A percentile compares a stretch with the other conserved stretches of the same genome.
phyloP scores from a whole-genome alignment of 2,113 vertebrate species.

The Picathartes gymnocephalus region DNA sequence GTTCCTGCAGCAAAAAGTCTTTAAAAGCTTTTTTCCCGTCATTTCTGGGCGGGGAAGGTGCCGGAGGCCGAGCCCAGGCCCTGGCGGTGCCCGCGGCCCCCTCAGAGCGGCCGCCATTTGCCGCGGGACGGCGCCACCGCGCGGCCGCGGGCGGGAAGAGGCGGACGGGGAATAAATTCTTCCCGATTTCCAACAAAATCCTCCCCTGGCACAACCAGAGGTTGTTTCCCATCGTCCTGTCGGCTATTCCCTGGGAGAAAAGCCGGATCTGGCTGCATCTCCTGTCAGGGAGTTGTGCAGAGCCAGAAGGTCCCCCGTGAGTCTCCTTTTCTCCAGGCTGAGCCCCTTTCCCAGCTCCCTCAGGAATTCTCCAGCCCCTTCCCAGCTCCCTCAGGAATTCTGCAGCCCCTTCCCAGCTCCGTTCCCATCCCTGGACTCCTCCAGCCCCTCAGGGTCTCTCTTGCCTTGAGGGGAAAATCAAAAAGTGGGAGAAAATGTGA shows the following conservation, averaged over 20 bases:
- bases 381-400: neutral
- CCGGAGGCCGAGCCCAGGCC: accelerated
- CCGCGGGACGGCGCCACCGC: neutral
- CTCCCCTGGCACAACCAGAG: neutral
- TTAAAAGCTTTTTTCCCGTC: accelerated
- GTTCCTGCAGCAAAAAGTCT: accelerated
- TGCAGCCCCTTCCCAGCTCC: too few species aligned
- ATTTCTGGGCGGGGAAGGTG: accelerated
- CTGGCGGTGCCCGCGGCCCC: accelerated
- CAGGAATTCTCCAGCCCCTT: neutral
- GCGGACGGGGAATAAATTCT: neutral
- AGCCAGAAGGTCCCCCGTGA: neutral
- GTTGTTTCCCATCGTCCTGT: neutral
- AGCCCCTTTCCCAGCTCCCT: too few species aligned
- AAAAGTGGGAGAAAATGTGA: too few species aligned
- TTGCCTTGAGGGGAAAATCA: too few species aligned
- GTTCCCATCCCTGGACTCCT: too few species aligned
- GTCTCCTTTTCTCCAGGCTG: too few species aligned
- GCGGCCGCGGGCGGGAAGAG: neutral
- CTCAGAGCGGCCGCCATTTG: neutral
- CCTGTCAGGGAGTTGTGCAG: neutral
- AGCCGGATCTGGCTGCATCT: neutral
- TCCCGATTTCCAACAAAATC: neutral
- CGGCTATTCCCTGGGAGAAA: neutral
- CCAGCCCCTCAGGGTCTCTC: too few species aligned